A percentile compares a stretch with the other conserved stretches of the same genome.
Evolutionary conservation across 2,888 invertebrate species (phyloP).

Genomic region (Caenorhabditis macrosperma): DNA sequence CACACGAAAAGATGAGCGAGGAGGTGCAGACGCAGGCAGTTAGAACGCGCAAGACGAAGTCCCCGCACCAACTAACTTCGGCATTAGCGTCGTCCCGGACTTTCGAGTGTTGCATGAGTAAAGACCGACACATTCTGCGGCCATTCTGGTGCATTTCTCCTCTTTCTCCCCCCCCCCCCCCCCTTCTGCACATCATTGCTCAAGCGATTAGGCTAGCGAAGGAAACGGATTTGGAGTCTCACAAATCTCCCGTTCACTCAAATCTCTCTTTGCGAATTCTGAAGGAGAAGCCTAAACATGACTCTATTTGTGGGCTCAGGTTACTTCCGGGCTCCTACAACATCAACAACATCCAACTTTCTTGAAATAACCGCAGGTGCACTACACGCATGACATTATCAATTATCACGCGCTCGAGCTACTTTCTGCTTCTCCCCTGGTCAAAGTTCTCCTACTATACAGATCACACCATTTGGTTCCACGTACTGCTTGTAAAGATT

Average conservation of each 20-base stretch:
- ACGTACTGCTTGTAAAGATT: slow-evolving; percentile 10
- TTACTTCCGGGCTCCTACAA: too few species aligned
- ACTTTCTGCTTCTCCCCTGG: too few species aligned
- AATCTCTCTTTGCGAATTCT: too few species aligned
- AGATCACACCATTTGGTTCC: slow-evolving; percentile 16
- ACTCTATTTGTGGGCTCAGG: too few species aligned
- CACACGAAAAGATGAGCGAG: slow-evolving; percentile 19
- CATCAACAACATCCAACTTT: too few species aligned
- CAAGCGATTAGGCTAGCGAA: not conserved
- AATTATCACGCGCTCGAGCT: too few species aligned
- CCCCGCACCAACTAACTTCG: slow-evolving; percentile 41
- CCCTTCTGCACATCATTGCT: not conserved
- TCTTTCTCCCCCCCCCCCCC: not conserved
- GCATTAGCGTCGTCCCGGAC: slow-evolving; percentile 50
- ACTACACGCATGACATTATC: slow-evolving; percentile 12
- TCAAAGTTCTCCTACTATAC: too few species aligned
- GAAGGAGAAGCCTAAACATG: too few species aligned
- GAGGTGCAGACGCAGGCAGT: slow-evolving; percentile 25
- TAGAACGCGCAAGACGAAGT: slow-evolving; percentile 35
- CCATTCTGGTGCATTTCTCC: not conserved
- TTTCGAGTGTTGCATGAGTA: slow-evolving; percentile 55
- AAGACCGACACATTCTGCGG: slow-evolving; percentile 27
- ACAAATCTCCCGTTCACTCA: not conserved
- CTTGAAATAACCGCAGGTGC: too few species aligned
- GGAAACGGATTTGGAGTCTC: not conserved